Evolutionary conservation across 92 coral and sea anemone genomes (phyloP).

Genomic region (Palythoa heliodiscus): DNA sequence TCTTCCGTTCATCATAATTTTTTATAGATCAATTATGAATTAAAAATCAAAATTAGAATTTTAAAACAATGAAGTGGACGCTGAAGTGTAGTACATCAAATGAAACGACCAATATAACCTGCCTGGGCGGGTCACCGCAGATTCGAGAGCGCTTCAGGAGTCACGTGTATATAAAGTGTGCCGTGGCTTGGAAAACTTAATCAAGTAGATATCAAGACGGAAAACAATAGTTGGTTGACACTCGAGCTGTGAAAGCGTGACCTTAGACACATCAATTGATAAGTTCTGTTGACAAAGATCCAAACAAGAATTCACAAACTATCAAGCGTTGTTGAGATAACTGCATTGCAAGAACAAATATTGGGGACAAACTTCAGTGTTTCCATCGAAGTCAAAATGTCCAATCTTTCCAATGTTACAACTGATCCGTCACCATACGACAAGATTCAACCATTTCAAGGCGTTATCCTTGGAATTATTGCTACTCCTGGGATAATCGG

Average conservation of each 20-base stretch:
- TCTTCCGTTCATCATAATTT: not conserved
- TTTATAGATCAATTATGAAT: not conserved
- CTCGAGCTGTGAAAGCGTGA: not conserved
- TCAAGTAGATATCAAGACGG: not conserved
- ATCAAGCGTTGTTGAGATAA: not conserved
- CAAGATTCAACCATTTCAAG: conserved; percentile 43
- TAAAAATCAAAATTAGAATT: conserved; percentile 1
- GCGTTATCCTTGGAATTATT: conserved; percentile 42
- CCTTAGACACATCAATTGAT: not conserved
- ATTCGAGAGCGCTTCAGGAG: not conserved
- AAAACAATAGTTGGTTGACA: not conserved
- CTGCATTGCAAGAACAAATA: not conserved
- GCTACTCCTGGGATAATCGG: conserved; percentile 69
- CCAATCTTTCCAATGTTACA: not conserved
- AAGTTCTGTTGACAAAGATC: not conserved
- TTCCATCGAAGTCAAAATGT: not conserved
- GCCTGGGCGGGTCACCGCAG: not conserved
- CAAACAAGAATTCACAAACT: not conserved
- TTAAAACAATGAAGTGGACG: not conserved
- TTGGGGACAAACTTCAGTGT: not conserved
- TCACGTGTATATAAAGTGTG: conserved; percentile 11
- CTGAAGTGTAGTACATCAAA: not conserved
- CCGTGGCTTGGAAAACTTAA: not conserved
- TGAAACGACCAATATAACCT: conserved; percentile 9
- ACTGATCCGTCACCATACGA: conserved; percentile 37